A percentile compares a stretch with the other conserved stretches of the same genome.
Evolutionary conservation across 2,113 vertebrate genomes (phyloP).

Genomic region (Erinaceus europaeus): DNA sequence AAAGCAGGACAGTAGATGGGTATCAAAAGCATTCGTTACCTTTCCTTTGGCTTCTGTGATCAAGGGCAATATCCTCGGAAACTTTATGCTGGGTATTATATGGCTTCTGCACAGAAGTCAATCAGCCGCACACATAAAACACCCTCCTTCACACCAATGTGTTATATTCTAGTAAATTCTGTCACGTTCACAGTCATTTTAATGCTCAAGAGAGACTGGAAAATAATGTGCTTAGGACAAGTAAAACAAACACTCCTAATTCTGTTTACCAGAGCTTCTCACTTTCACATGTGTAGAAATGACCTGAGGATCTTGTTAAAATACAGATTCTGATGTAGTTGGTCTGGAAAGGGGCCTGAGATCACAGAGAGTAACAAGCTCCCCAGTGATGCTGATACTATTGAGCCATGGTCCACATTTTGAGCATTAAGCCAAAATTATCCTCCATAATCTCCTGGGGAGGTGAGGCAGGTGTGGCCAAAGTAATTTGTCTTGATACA

Average conservation of each 20-base stretch:
- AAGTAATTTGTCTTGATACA: background rate
- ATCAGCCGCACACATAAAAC: background rate
- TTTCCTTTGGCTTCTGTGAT: background rate
- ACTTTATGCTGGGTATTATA: background rate
- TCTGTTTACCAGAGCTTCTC: background rate
- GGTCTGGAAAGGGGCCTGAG: background rate
- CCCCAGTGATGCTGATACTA: background rate
- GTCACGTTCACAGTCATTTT: slow-evolving; percentile 9
- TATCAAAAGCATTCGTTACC: background rate
- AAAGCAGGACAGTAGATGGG: background rate
- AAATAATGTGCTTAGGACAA: background rate
- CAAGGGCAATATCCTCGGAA: background rate
- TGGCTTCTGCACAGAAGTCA: background rate
- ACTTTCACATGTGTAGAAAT: slow-evolving; percentile 15
- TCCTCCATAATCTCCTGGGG: background rate
- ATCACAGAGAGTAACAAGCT: slow-evolving; percentile 16
- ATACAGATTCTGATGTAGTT: background rate
- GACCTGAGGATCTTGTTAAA: slow-evolving; percentile 33
- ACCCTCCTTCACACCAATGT: background rate
- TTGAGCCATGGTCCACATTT: background rate
- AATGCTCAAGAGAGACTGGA: background rate
- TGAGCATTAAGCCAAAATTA: background rate
- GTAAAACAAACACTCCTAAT: slow-evolving; percentile 34
- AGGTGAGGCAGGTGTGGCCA: too few relatives aligned
- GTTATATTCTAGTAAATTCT: slow-evolving; percentile 12